These are phyloP conservation scores for Agrochola macilenta DNA, from an alignment of 2,888 invertebrate species.

Conservation along the genomic window DNA sequence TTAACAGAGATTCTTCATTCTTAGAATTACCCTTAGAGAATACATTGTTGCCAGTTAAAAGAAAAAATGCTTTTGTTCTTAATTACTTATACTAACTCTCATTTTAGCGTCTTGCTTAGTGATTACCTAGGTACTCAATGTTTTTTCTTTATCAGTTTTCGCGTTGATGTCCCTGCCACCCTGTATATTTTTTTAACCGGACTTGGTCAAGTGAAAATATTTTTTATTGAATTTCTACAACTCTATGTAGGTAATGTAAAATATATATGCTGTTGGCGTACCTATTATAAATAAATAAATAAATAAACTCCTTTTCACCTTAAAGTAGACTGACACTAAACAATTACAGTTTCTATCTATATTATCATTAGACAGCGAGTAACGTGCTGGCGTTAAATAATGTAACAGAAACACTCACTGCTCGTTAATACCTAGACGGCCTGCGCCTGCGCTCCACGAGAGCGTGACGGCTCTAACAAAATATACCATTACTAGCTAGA, in stretches of 20 bases:
- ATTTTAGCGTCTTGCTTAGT: background rate
- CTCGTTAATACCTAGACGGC: conserved; percentile 74
- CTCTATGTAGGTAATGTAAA: too few species aligned
- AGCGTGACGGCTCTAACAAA: conserved; percentile 81
- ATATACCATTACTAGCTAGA: conserved; percentile 75
- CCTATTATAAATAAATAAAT: too few species aligned
- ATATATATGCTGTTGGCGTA: too few species aligned
- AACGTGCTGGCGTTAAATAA: conserved; percentile 78
- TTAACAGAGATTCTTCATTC: too few species aligned
- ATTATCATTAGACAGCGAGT: conserved; percentile 50
- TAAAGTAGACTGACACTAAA: conserved; percentile 24
- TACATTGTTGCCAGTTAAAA: too few species aligned
- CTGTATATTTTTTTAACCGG: too few species aligned
- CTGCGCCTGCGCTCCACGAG: conserved; percentile 78
- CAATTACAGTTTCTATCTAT: conserved; percentile 56
- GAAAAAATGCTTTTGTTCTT: too few species aligned
- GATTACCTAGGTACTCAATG: background rate
- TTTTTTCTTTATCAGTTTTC: too few species aligned
- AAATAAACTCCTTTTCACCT: background rate
- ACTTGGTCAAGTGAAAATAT: background rate
- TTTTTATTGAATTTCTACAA: conserved; percentile 14
- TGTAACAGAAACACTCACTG: conserved; percentile 81
- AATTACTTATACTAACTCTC: background rate
- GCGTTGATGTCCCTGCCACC: too few species aligned
- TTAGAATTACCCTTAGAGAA: too few species aligned